phyloP scores from a whole-genome alignment of 2,888 invertebrate species.

The Lasioglossum marginatum region DNA sequence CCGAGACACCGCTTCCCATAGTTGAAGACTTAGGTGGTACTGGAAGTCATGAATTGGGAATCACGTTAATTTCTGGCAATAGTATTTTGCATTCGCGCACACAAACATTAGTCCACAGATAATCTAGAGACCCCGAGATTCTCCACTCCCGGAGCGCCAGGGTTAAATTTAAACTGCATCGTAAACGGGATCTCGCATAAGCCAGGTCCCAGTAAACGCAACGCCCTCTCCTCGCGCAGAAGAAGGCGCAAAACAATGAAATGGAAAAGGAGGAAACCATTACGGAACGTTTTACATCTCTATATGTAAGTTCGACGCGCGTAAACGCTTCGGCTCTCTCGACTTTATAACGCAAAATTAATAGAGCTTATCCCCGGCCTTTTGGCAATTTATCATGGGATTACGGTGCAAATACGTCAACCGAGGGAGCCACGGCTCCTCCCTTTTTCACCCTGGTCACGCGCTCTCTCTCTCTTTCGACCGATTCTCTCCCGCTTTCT shows the following conservation, averaged over 20 bases:
- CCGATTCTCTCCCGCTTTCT: not conserved
- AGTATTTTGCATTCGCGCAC: not conserved
- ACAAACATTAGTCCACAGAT: not conserved
- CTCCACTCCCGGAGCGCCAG: not conserved
- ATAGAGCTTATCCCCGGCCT: slow-evolving; percentile 82
- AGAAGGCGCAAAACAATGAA: not conserved
- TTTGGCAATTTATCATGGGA: slow-evolving; percentile 84
- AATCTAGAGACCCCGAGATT: not conserved
- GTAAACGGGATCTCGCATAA: slow-evolving; percentile 48
- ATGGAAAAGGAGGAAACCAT: not conserved
- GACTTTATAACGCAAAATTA: slow-evolving; percentile 84
- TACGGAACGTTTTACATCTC: slow-evolving; percentile 61
- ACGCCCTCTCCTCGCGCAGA: slow-evolving; percentile 35
- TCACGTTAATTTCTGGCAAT: not conserved
- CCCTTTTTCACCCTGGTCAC: slow-evolving; percentile 43
- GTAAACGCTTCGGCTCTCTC: slow-evolving; percentile 50
- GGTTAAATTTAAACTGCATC: slow-evolving; percentile 54
- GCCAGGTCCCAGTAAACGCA: slow-evolving; percentile 62
- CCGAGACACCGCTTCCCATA: too few species aligned
- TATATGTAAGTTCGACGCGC: slow-evolving; percentile 58
- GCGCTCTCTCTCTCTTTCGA: slow-evolving; percentile 3
- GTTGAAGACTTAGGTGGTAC: too few species aligned
- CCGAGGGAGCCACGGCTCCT: slow-evolving; percentile 59
- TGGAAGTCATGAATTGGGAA: not conserved
- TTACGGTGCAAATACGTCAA: slow-evolving; percentile 82